phyloP scores from a whole-genome alignment of 2,113 vertebrate genomes.

The Oceanodroma tethys region DNA sequence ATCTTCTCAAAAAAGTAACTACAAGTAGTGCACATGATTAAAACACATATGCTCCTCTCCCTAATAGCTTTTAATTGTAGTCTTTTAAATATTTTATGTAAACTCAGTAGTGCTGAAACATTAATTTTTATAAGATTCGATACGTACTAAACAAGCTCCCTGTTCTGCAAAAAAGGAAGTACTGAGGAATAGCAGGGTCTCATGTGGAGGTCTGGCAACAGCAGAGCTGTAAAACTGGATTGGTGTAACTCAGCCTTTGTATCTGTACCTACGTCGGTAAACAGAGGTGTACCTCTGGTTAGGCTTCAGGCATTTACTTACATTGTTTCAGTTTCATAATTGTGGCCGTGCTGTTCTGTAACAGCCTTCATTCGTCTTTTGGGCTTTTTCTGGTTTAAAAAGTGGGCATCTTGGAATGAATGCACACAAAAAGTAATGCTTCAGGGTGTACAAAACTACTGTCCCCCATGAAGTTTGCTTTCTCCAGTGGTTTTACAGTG shows the following conservation, averaged over 20 bases:
- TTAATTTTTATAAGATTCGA: background rate
- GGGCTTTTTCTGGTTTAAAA: background rate
- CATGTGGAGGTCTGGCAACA: background rate
- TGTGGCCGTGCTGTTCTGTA: background rate
- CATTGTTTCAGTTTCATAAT: background rate
- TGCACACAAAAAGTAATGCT: background rate
- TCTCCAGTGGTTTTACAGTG: background rate
- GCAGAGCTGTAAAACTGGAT: background rate
- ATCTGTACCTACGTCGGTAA: no score
- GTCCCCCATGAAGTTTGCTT: background rate
- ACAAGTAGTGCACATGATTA: background rate
- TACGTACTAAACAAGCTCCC: background rate
- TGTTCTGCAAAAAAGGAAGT: background rate
- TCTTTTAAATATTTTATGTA: background rate
- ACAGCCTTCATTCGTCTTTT: background rate
- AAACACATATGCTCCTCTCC: background rate
- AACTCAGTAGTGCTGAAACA: background rate
- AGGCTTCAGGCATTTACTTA: background rate
- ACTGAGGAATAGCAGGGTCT: background rate
- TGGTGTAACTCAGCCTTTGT: background rate
- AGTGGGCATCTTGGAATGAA: background rate
- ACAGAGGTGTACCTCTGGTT: background rate
- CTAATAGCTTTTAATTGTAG: conserved; percentile 13
- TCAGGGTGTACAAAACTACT: background rate
- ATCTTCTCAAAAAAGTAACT: conserved; percentile 53